These are phyloP conservation scores for Chelonoidis abingdonii DNA, from an alignment of 2,113 vertebrate species.

Conservation along the genomic window DNA sequence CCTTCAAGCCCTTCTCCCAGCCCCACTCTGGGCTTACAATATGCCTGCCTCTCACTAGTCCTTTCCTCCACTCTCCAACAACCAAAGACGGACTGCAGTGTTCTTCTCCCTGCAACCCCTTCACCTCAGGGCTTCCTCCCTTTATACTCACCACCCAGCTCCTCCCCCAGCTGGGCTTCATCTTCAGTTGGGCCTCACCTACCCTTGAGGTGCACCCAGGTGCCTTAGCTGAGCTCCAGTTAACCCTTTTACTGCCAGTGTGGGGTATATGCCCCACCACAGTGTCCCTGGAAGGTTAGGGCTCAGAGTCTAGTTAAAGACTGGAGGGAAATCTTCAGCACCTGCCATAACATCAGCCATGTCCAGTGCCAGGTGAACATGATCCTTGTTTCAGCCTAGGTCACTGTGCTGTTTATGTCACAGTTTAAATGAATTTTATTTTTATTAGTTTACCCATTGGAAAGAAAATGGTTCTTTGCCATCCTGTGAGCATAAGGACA, in stretches of 20 bases:
- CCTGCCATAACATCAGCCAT: not conserved
- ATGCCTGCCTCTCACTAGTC: not conserved
- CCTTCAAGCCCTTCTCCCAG: not conserved
- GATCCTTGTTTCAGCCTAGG: not conserved
- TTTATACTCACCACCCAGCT: not conserved
- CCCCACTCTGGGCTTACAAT: not conserved
- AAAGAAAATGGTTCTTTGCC: not conserved
- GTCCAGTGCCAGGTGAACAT: not conserved
- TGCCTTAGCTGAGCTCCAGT: not conserved
- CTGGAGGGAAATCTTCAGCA: not conserved
- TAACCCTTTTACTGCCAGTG: not conserved
- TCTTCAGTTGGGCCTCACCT: not conserved
- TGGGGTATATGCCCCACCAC: not conserved
- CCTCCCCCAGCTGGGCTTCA: no score
- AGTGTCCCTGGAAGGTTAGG: not conserved
- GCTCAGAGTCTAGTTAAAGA: not conserved
- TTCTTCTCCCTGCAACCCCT: not conserved
- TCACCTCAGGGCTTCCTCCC: not conserved
- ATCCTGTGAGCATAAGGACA: not conserved
- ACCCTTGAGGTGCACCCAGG: not conserved
- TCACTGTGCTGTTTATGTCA: not conserved
- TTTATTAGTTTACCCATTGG: not conserved
- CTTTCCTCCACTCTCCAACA: not conserved
- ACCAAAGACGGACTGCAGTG: not conserved
- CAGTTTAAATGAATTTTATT: not conserved